A percentile compares a stretch with the other conserved stretches of the same genome.
Evolutionary conservation across 2,888 invertebrate genomes (phyloP).

Genomic region (Phalera bucephala): DNA sequence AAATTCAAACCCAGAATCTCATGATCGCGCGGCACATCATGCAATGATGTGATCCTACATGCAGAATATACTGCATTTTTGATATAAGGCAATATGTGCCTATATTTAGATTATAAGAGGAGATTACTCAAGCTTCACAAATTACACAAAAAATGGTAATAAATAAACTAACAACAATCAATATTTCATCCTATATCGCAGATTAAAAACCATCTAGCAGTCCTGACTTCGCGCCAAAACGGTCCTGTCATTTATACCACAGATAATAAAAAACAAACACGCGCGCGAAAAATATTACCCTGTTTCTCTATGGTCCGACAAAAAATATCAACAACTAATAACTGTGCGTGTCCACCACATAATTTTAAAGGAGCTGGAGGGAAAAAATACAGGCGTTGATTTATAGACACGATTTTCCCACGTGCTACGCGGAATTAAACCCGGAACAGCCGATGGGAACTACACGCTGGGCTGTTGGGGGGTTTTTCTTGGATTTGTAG

Average conservation of each 20-base stretch:
- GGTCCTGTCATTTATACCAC: neutral
- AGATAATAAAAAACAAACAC: slow-evolving; percentile 5
- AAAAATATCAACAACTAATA: slow-evolving; percentile 33
- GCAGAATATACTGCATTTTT: no score
- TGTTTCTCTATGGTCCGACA: neutral
- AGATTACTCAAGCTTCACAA: no score
- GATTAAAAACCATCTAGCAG: no score
- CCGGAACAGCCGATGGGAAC: slow-evolving; percentile 76
- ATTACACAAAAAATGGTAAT: no score
- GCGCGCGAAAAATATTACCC: slow-evolving; percentile 2
- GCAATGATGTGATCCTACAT: no score
- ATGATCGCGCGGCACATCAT: no score
- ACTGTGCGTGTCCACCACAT: slow-evolving; percentile 25
- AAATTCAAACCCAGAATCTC: no score
- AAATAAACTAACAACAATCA: no score
- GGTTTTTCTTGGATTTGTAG: slow-evolving; percentile 53
- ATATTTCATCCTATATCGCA: no score
- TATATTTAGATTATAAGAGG: no score
- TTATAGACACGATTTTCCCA: slow-evolving; percentile 74
- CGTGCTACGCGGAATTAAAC: slow-evolving; percentile 76
- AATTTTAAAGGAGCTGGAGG: slow-evolving; percentile 34
- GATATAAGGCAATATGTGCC: no score
- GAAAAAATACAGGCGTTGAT: slow-evolving; percentile 55
- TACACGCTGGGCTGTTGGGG: slow-evolving; percentile 41
- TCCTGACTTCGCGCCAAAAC: slow-evolving; percentile 1